Evolutionary conservation across 2,888 invertebrate species (phyloP).

Genomic region (Andrena fulva): DNA sequence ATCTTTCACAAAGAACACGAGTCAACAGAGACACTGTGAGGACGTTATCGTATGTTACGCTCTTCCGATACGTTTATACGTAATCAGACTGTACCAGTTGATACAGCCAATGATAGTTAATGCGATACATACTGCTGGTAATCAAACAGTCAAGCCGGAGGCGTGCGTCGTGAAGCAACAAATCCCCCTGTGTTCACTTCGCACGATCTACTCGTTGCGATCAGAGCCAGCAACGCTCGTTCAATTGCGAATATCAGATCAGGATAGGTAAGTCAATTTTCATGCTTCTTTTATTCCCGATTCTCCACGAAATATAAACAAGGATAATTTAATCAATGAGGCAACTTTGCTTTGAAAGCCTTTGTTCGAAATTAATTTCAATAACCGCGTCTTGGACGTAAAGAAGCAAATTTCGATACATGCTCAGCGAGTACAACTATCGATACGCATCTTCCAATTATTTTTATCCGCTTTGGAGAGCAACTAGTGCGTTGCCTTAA

Average conservation of each 20-base stretch:
- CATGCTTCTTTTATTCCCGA: background rate
- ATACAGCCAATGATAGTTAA: conserved; percentile 61
- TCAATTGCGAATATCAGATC: conserved; percentile 8
- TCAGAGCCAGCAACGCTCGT: background rate
- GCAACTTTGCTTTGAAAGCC: background rate
- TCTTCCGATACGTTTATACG: conserved; percentile 26
- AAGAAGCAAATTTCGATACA: background rate
- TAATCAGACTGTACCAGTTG: conserved; percentile 56
- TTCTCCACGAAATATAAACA: background rate
- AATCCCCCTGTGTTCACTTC: conserved; percentile 35
- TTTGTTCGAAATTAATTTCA: background rate
- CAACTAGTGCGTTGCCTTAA: conserved; percentile 9
- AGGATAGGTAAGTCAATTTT: conserved; percentile 18
- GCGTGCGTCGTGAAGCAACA: conserved; percentile 27
- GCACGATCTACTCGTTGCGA: conserved; percentile 17
- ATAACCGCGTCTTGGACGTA: background rate
- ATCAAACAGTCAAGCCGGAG: conserved; percentile 44
- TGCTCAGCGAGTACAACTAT: background rate
- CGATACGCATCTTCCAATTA: conserved; percentile 2
- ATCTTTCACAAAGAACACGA: background rate
- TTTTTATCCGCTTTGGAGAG: background rate
- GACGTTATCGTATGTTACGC: conserved; percentile 48
- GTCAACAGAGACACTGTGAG: background rate
- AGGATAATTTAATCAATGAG: background rate
- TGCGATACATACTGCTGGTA: conserved; percentile 39